Percentiles rank a stretch among this genome's conserved stretches.
Evolutionary conservation across 1,140 invertebrate species (phyloP).

Genomic region (Campoletis sonorensis): DNA sequence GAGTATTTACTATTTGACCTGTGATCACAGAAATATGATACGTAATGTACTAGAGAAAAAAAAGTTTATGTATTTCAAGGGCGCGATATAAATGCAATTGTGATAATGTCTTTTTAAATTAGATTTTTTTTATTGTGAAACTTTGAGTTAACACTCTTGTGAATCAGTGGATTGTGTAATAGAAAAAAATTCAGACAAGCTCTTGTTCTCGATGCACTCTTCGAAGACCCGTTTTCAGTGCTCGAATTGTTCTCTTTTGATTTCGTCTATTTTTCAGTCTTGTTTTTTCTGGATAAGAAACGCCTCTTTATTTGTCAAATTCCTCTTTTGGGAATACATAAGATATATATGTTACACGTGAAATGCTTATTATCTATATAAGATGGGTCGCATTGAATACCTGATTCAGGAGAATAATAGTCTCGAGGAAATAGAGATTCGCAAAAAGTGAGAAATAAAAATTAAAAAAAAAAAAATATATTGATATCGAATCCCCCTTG

Average conservation of each 20-base stretch:
- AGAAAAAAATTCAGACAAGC: background rate
- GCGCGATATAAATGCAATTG: constrained; percentile 50
- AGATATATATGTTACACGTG: constrained; percentile 23
- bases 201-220: constrained; percentile 37
- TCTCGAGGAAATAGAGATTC: constrained; percentile 1
- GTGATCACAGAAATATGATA: too few relatives aligned
- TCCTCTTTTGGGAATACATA: constrained; percentile 21
- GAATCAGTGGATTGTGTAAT: constrained; percentile 40
- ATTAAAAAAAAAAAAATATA: background rate
- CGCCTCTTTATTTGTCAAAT: background rate
- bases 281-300: constrained; percentile 2
- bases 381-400: constrained; percentile 19
- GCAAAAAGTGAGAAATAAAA: background rate
- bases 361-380: constrained; percentile 31
- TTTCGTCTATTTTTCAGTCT: constrained; percentile 13
- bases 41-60: background rate
- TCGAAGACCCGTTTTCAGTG: background rate
- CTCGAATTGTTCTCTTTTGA: constrained; percentile 22
- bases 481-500: constrained; percentile 20
- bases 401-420: constrained; percentile 5
- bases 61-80: constrained; percentile 47
- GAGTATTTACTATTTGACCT: too few relatives aligned
- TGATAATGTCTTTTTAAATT: constrained; percentile 55
- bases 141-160: constrained; percentile 49
- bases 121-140: constrained; percentile 52